Percentiles rank a stretch among this genome's conserved stretches.
Conservation (phyloP, 2,888 invertebrate genomes). For the Drosophila neonasuta region DNA sequence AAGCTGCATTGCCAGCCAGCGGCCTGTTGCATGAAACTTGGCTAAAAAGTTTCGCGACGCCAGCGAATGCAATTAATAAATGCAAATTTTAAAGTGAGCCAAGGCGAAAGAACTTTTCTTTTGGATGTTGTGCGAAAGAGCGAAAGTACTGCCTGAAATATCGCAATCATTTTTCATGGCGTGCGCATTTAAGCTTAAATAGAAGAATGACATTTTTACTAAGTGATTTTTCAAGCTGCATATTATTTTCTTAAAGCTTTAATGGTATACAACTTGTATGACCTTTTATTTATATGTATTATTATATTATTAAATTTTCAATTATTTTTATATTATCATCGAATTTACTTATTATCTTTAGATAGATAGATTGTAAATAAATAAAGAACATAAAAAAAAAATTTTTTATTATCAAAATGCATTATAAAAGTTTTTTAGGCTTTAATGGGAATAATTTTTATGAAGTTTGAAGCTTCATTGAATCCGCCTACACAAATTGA, state of each 20-base stretch:
- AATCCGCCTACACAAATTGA: too few species aligned
- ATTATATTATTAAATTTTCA: too few species aligned
- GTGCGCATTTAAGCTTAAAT: not conserved
- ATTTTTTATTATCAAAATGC: too few species aligned
- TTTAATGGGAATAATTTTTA: too few species aligned
- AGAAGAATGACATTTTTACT: not conserved
- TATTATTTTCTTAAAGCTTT: not conserved
- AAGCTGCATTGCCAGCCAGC: not conserved
- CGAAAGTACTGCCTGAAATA: not conserved
- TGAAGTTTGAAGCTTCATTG: too few species aligned
- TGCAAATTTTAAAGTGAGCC: slow-evolving; percentile 11
- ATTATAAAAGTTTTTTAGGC: too few species aligned
- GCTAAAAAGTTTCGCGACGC: slow-evolving; percentile 26
- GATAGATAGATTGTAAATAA: too few species aligned
- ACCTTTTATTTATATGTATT: too few species aligned
- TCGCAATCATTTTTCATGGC: not conserved
- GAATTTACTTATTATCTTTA: too few species aligned
- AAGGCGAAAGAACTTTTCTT: not conserved
- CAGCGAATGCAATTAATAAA: slow-evolving; percentile 19
- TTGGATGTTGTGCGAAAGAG: not conserved
- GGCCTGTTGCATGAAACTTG: slow-evolving; percentile 32
- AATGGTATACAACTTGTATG: too few species aligned
- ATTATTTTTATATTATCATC: too few species aligned
- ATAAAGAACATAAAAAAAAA: too few species aligned
- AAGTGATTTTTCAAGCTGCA: not conserved